Evolutionary conservation across 2,888 invertebrate species (phyloP).

Genomic region (Diaphora mendica): DNA sequence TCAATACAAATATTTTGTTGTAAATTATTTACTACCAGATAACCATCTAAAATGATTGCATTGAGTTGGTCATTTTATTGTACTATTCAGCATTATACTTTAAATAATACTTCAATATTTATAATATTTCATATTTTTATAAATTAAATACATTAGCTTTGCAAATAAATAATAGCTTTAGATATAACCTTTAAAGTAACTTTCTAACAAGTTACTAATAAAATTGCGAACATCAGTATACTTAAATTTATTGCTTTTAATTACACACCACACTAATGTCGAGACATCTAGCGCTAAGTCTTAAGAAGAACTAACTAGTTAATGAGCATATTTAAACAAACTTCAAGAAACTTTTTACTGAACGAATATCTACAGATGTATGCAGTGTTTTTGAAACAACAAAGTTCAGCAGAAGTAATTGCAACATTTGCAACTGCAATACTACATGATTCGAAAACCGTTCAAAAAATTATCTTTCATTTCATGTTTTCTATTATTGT

Average conservation of each 20-base stretch:
- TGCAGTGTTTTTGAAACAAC: background rate
- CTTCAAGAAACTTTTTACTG: background rate
- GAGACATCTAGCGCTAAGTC: slow-evolving; percentile 38
- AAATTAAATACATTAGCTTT: slow-evolving; percentile 3
- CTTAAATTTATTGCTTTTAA: slow-evolving; percentile 42
- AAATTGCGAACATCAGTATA: background rate
- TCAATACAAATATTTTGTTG: slow-evolving; percentile 55
- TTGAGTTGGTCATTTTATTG: slow-evolving; percentile 77
- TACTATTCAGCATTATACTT: slow-evolving; percentile 70
- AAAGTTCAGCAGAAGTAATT: background rate
- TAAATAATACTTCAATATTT: slow-evolving; percentile 13
- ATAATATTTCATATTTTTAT: background rate
- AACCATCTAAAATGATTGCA: slow-evolving; percentile 49
- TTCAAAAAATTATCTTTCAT: slow-evolving; percentile 17
- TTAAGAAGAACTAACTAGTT: slow-evolving; percentile 13
- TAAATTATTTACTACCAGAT: slow-evolving; percentile 50
- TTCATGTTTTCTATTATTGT: slow-evolving; percentile 34
- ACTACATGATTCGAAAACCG: slow-evolving; percentile 14
- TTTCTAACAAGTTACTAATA: background rate
- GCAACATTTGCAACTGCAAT: background rate
- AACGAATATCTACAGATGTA: background rate
- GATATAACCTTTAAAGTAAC: background rate
- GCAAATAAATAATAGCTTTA: background rate
- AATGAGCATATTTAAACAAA: slow-evolving; percentile 17
- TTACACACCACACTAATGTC: slow-evolving; percentile 38